These are phyloP conservation scores for Takifugu flavidus DNA, from an alignment of 2,113 vertebrate species.

Conservation along the genomic window DNA sequence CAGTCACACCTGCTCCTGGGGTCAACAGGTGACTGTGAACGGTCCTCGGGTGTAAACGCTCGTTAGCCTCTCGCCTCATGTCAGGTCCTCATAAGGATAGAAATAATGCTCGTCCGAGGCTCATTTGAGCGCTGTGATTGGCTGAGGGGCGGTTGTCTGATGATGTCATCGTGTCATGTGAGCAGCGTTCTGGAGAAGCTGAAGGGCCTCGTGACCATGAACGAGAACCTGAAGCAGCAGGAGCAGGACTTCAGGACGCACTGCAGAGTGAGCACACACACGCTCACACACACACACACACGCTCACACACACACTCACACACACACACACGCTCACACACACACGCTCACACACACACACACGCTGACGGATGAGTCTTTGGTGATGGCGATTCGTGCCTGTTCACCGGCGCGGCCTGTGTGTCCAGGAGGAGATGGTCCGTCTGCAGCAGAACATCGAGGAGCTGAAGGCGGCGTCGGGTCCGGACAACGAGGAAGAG, in stretches of 20 bases:
- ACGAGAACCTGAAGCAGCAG: constrained; percentile 90
- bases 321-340: too few relatives aligned
- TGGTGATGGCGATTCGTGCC: too few relatives aligned
- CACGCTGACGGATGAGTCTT: too few relatives aligned
- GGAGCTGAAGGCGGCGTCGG: constrained; percentile 77
- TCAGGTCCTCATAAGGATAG: too few relatives aligned
- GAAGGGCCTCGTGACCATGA: constrained; percentile 87
- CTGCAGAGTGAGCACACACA: constrained; percentile 82
- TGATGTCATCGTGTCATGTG: neutral
- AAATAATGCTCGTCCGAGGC: too few relatives aligned
- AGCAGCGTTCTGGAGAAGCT: constrained; percentile 85
- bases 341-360: too few relatives aligned
- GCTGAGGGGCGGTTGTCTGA: neutral
- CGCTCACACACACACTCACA: neutral
- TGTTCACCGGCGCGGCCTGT: neutral
- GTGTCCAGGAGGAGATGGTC: constrained; percentile 87
- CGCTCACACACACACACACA: neutral
- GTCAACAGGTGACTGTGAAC: too few relatives aligned
- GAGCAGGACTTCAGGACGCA: constrained; percentile 93
- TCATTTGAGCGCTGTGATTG: neutral
- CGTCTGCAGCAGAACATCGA: constrained; percentile 88
- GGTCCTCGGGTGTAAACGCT: too few relatives aligned
- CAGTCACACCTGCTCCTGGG: neutral
- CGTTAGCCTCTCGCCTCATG: too few relatives aligned
- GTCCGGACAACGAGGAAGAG: constrained; percentile 75